Conservation (phyloP, 2,113 vertebrate genomes). For the Oxyruncus cristatus region DNA sequence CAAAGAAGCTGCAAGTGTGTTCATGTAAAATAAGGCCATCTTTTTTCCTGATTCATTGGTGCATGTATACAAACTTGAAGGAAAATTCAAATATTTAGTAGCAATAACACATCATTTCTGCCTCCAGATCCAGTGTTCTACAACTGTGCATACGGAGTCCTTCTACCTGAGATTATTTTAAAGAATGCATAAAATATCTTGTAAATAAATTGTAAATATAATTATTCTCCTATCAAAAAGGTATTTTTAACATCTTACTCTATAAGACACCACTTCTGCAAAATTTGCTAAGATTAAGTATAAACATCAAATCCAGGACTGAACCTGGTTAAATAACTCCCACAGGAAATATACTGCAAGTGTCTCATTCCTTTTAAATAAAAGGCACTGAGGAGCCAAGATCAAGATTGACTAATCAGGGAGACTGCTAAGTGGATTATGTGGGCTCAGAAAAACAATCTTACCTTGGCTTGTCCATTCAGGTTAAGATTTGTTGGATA, state of each 20-base stretch:
- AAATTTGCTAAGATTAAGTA: background rate
- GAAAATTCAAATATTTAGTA: background rate
- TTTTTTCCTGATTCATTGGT: background rate
- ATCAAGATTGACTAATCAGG: background rate
- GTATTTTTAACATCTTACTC: background rate
- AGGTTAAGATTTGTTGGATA: background rate
- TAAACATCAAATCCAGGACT: background rate
- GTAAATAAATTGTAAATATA: background rate
- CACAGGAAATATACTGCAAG: background rate
- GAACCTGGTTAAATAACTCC: background rate
- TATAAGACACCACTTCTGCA: background rate
- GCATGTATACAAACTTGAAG: background rate
- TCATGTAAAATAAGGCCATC: background rate
- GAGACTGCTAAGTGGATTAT: background rate
- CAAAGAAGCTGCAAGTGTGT: background rate
- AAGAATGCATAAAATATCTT: background rate
- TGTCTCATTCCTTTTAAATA: background rate
- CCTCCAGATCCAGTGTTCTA: background rate
- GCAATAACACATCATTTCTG: background rate
- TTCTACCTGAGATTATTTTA: background rate
- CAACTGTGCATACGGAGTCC: background rate
- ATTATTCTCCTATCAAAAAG: background rate
- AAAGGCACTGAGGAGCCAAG: background rate
- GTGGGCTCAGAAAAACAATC: background rate
- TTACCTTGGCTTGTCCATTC: background rate